phyloP scores from a whole-genome alignment of 2,113 vertebrate species.

The Merops nubicus region DNA sequence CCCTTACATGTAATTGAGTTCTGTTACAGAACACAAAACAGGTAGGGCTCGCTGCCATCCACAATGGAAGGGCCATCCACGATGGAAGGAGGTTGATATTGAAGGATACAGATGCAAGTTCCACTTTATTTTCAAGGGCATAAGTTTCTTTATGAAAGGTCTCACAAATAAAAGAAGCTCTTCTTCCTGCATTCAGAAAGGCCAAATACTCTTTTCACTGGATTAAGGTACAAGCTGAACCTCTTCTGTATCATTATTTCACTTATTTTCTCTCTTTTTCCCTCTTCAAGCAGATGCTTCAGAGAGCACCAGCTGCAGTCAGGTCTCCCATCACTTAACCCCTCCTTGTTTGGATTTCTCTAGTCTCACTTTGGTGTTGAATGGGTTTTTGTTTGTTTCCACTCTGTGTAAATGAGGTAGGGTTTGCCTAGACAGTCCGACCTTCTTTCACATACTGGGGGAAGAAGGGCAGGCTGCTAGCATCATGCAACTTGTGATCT shows the following conservation, averaged over 20 bases:
- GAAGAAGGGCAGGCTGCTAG: background rate
- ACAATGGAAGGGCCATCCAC: background rate
- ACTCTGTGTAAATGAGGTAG: background rate
- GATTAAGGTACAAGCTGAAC: background rate
- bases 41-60: background rate
- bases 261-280: background rate
- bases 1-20: slow-evolving; percentile 45
- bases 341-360: background rate
- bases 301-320: background rate
- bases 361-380: background rate
- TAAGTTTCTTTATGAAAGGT: background rate
- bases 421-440: background rate
- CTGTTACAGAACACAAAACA: slow-evolving; percentile 33
- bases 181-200: background rate
- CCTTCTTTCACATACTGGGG: background rate
- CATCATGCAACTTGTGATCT: background rate
- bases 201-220: background rate
- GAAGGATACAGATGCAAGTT: background rate
- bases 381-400: background rate
- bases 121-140: background rate
- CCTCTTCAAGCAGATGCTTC: background rate
- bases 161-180: background rate
- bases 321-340: background rate
- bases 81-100: background rate
- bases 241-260: background rate